Evolutionary conservation across 2,888 invertebrate species (phyloP), one percentile per base, ranked within the genome.

Genomic region (Tiphia femorata): DNA sequence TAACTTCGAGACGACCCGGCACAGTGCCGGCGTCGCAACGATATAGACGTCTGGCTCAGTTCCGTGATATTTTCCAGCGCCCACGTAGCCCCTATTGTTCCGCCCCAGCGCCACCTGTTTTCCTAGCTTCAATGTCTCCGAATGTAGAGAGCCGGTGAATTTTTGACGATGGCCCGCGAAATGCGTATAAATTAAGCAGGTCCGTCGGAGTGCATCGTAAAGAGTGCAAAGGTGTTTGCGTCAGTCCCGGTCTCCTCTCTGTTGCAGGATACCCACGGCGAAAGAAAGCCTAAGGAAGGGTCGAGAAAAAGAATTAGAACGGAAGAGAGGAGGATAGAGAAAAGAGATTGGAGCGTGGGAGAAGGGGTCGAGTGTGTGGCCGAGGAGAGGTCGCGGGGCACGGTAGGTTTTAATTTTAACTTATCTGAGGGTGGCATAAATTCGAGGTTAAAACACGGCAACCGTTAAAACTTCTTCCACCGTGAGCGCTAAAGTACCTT

Each of bases 341-440:
- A 8, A 27, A 14, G 42, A 16, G 7, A 27, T 2, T 4, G 3
- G 17, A 14, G 25, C 3, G 3, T 0, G 8, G 8, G 14, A 8
- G 16, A 17, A 4, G 37, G 33, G 33, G 16, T 14, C 20, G 23
- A 20, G 30, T 37, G 19, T 14, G 12, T 17, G n/a, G n/a, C n/a
- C n/a, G n/a, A n/a, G n/a, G 25, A 30, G 33, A 7, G 49, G 17
- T 6, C 14, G n/a, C 17, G 27, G 27, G 19, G 12, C 37, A 25
- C 35, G 23, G 29, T 21, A 43, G 54, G 49, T 62, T 71, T 67
- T 67, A 64, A 73, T 72, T 67, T 67, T 35, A 63, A 70, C 52
- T 68, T 70, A 70, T 67, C 69, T 61, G 60, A 59, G 58, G 48
- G 47, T 33, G 42, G 42, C 61, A 62, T 70, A 70, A 66, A 71